Conservation (phyloP, 1,140 invertebrate genomes). For the Hypothenemus hampei region DNA sequence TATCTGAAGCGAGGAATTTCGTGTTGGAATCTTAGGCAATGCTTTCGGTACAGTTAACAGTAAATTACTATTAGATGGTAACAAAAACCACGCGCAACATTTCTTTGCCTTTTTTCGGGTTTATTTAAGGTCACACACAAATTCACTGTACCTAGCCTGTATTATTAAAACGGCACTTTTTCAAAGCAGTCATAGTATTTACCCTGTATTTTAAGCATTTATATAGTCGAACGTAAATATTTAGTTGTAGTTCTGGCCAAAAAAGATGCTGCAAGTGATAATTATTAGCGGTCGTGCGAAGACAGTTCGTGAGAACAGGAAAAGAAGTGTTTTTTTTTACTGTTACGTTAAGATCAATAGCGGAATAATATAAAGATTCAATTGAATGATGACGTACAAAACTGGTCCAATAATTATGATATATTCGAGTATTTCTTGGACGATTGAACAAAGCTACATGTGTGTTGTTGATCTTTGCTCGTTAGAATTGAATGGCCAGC, state of each 20-base stretch:
- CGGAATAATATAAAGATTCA: too few relatives aligned
- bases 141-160: background rate
- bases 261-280: background rate
- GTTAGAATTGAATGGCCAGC: too few relatives aligned
- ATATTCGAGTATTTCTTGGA: too few relatives aligned
- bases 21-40: background rate
- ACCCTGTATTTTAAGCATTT: background rate
- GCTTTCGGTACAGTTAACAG: background rate
- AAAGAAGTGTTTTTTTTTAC: slow-evolving; percentile 8
- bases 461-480: too few relatives aligned
- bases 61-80: background rate
- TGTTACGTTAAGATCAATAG: slow-evolving; percentile 1
- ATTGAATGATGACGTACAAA: too few relatives aligned
- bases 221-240: background rate
- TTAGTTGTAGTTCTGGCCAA: background rate
- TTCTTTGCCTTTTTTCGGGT: background rate
- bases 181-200: background rate
- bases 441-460: too few relatives aligned
- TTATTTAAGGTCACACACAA: background rate
- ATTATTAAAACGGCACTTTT: background rate
- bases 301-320: slow-evolving; percentile 5
- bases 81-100: background rate
- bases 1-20: background rate
- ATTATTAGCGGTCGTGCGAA: slow-evolving; percentile 7
- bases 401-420: too few relatives aligned